Evolutionary conservation across 2,113 vertebrate genomes (phyloP).

Genomic region (Galeopterus variegatus): DNA sequence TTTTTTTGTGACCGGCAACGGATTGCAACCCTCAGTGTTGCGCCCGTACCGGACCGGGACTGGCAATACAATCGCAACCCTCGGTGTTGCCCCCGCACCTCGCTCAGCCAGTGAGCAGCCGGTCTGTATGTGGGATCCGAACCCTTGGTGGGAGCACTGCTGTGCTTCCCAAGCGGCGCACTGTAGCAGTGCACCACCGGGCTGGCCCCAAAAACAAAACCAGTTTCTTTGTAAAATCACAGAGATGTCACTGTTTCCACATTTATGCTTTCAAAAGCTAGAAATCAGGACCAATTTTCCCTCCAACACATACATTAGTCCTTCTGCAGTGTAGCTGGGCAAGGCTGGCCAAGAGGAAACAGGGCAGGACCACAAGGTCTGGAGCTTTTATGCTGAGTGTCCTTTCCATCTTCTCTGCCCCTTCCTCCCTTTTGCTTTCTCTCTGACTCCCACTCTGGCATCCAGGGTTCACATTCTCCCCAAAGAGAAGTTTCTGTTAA

Average conservation of each 20-base stretch:
- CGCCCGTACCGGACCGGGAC: too few relatives aligned
- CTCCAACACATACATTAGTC: fast-evolving
- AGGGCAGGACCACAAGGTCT: not conserved
- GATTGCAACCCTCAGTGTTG: too few relatives aligned
- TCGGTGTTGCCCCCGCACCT: too few relatives aligned
- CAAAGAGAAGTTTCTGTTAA: conserved; percentile 5
- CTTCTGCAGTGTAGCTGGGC: not conserved
- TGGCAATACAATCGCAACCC: too few relatives aligned
- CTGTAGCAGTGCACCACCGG: too few relatives aligned
- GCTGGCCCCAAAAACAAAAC: too few relatives aligned
- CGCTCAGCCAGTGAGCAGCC: too few relatives aligned
- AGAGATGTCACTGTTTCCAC: not conserved
- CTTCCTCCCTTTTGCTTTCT: not conserved
- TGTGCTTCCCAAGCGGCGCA: too few relatives aligned
- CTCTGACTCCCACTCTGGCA: not conserved
- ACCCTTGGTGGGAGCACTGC: too few relatives aligned
- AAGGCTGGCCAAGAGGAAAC: not conserved
- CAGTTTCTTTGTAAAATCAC: conserved; percentile 53
- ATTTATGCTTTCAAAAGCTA: conserved; percentile 36
- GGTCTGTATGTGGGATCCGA: too few relatives aligned
- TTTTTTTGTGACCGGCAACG: too few relatives aligned
- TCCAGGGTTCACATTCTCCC: not conserved
- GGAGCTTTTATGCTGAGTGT: not conserved
- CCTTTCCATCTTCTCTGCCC: not conserved
- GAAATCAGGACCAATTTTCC: not conserved